phyloP scores from a whole-genome alignment of 2,888 invertebrate species.

The Limnephilus lunatus region DNA sequence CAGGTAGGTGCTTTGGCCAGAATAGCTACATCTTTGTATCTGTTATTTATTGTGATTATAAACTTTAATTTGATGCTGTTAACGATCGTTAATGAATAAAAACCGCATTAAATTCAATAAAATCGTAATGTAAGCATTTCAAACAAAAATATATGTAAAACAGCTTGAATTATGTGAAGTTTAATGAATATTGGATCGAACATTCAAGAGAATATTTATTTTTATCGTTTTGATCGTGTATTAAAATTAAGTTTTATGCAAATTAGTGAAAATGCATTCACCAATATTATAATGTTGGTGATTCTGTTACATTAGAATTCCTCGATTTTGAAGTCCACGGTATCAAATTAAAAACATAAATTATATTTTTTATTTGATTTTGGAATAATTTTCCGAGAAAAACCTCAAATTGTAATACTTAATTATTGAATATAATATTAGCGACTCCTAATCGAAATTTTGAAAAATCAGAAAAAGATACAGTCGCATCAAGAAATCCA shows the following conservation, averaged over 20 bases:
- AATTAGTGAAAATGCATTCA: not conserved
- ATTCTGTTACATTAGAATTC: not conserved
- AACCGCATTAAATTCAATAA: constrained; percentile 40
- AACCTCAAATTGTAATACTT: too few relatives aligned
- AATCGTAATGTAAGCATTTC: constrained; percentile 25
- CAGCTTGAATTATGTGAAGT: constrained; percentile 18
- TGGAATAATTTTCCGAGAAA: too few relatives aligned
- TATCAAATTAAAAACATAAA: not conserved
- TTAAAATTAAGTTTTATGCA: not conserved
- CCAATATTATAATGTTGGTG: not conserved
- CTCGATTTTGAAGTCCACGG: not conserved
- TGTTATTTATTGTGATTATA: constrained; percentile 42
- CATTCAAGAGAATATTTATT: not conserved
- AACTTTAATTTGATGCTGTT: constrained; percentile 43
- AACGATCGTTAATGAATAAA: constrained; percentile 41
- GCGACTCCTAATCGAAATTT: too few relatives aligned
- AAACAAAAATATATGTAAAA: constrained; percentile 26
- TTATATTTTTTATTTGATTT: not conserved
- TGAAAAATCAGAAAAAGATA: too few relatives aligned
- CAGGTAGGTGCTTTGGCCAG: not conserved
- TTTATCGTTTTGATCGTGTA: constrained; percentile 7
- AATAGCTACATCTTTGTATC: constrained; percentile 24
- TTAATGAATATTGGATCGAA: constrained; percentile 27
- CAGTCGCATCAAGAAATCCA: too few relatives aligned
- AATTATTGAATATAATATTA: too few relatives aligned